phyloP scores from a whole-genome alignment of 2,113 vertebrate species.

The Sylvilagus bachmani region DNA sequence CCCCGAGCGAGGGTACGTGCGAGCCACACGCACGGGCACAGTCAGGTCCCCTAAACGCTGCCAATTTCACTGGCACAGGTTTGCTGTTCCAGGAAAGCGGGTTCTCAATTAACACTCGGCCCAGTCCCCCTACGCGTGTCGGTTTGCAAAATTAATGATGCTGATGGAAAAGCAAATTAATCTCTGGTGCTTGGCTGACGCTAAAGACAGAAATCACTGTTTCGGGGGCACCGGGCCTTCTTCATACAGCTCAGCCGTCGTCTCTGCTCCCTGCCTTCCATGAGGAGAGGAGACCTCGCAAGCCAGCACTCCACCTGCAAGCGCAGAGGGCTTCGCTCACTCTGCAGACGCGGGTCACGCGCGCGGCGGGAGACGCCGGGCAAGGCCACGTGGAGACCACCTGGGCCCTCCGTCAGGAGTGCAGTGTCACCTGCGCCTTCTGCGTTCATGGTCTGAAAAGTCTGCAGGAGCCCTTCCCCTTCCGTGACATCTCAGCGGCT shows the following conservation, averaged over 20 bases:
- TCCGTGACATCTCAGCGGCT: background rate
- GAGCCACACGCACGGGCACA: background rate
- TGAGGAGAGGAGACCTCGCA: background rate
- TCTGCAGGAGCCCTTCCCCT: background rate
- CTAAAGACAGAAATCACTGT: conserved; percentile 59
- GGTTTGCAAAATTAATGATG: conserved; percentile 78
- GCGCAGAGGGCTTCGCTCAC: background rate
- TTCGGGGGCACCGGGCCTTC: conserved; percentile 10
- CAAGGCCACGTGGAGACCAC: background rate
- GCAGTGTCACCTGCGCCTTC: conserved; percentile 57
- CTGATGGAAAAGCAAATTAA: conserved; percentile 74
- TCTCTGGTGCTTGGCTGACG: conserved; percentile 64
- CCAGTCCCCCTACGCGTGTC: conserved; percentile 43
- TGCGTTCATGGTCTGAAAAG: background rate
- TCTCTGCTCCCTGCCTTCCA: background rate
- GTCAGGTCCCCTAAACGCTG: conserved; percentile 21
- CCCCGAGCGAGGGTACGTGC: background rate
- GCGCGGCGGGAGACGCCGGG: background rate
- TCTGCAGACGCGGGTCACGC: background rate
- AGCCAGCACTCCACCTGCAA: background rate
- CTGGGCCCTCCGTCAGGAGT: background rate
- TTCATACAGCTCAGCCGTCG: background rate
- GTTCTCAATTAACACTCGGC: conserved; percentile 64
- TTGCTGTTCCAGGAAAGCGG: conserved; percentile 61
- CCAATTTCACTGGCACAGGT: conserved; percentile 43